Base-by-base conservation (phyloP, 53 echinoderm and acorn worm species). In the Holothuria scabra region DNA sequence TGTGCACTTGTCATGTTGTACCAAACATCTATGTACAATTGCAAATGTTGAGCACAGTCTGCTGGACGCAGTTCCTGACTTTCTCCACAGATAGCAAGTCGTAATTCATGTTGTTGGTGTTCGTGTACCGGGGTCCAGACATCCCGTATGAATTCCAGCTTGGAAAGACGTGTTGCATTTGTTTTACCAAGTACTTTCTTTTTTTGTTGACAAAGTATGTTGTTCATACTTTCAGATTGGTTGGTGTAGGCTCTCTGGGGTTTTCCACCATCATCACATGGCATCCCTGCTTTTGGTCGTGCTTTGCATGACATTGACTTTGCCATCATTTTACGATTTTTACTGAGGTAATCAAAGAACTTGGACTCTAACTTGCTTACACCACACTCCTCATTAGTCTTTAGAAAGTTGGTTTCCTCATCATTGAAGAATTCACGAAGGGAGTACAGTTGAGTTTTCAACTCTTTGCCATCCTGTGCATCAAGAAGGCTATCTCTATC, bases 401-500 rank as follows among this genome's bases (percentile, higher is more conserved):
- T 25, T 66, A 12, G 21, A 23, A 66, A 25, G 11, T 66, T 57
- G 12, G 12, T 57, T 57, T 57, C 58, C 58, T 57, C 58, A 12
- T 18, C 66, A 25, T 66, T 66, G 66, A 66, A 66, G 66, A 66
- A 66, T 25, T 66, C 66, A n/a, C 26, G 66, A 66, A 18, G 66
- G 23, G 26, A 18, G 23, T n/a, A 25, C 12, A 66, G 66, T 12
- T 25, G 66, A 18, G 12, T 66, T 25, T 66, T 66, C 12, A 66
- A 12, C 12, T 66, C 21, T 25, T 66, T 66, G 26, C 66, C 26
- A 25, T 66, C 66, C 66, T 66, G 11, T n/a, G 66, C 66, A 66
- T 66, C 66, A 66, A 66, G 66, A n/a, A 66, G 11, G 26, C 66
- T 25, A n/a, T 66, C 24, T 25, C 23, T 18, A 19, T 12, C 66